Base-by-base conservation (phyloP, 1,140 invertebrate species). In the Hyphantria cunea region DNA sequence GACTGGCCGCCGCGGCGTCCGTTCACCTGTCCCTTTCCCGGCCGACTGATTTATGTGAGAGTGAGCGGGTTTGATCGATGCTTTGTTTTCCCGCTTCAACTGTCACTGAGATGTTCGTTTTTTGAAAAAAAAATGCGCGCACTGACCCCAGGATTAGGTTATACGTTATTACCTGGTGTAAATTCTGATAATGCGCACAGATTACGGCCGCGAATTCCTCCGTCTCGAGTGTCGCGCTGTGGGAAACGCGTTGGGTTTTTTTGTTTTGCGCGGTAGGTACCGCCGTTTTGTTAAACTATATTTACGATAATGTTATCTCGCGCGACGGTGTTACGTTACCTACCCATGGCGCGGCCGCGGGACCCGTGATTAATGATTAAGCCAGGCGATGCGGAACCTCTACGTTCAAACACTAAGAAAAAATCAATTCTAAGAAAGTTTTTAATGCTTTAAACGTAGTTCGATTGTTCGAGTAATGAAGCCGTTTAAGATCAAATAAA, bases 11-110 rank as follows among this genome's bases (percentile, higher is more conserved):
- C 64, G 70, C 58, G 55, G 44, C 55, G 66, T 67, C 77, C 72
- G 75, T 75, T 79, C 86, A 87, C 82, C 86, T 87, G 86, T 90
- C 87, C 86, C 84, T 83, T 81, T 90, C 87, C 69, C 73, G 77
- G 81, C 76, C 79, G 71, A 64, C 80, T 90, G 86, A 90, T 90
- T 90, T 89, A 90, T 87, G 84, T 85, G 87, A 77, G 87, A 86
- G 86, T 78, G 87, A 90, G 72, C 84, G 82, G 78, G 76, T 75
- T 84, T 90, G 86, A 89, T 87, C 75, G 77, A 82, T 68, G 80
- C 68, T 76, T 78, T 76, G 78, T 79, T 79, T 79, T 74, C 67
- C 69, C 64, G 54, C 66, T 72, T 73, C 67, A 63, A 72, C 66
- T 68, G 71, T 68, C 64, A 58, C 55, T 48, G 13, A 50, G 54